Conservation (phyloP, 2,888 invertebrate species). For the Plagiodera versicolora region DNA sequence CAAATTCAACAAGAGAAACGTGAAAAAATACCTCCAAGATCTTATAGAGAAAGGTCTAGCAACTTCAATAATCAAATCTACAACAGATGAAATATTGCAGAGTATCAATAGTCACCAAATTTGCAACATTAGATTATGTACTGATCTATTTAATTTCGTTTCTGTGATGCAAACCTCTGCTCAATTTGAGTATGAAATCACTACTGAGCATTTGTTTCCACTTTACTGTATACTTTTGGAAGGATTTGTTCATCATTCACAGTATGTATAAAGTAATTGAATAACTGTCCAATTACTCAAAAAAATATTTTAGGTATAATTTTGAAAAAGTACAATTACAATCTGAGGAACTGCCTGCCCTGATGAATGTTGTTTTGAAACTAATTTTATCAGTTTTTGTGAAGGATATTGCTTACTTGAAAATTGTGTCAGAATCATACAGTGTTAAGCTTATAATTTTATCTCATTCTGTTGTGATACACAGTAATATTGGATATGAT, state of each 20-base stretch:
- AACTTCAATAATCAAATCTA: slow-evolving; percentile 29
- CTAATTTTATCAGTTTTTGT: slow-evolving; percentile 36
- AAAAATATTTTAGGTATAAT: slow-evolving; percentile 20
- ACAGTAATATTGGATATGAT: slow-evolving; percentile 65
- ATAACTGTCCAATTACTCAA: neutral
- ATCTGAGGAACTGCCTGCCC: slow-evolving; percentile 30
- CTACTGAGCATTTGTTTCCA: slow-evolving; percentile 37
- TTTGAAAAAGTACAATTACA: slow-evolving; percentile 18
- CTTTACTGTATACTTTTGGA: slow-evolving; percentile 38
- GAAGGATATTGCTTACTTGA: slow-evolving; percentile 29
- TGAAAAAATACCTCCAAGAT: slow-evolving; percentile 39
- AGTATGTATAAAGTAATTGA: slow-evolving; percentile 29
- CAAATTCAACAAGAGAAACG: slow-evolving; percentile 34
- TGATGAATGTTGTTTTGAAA: slow-evolving; percentile 36
- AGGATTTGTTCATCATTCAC: slow-evolving; percentile 34
- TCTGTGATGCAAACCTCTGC: slow-evolving; percentile 33
- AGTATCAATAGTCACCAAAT: slow-evolving; percentile 30
- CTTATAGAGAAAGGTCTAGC: slow-evolving; percentile 33
- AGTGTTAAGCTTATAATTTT: slow-evolving; percentile 35
- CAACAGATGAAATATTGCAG: slow-evolving; percentile 27
- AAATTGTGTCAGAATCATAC: slow-evolving; percentile 31
- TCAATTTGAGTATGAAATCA: slow-evolving; percentile 31
- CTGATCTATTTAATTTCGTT: slow-evolving; percentile 38
- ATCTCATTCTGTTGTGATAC: slow-evolving; percentile 40
- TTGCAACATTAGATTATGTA: slow-evolving; percentile 35